Percentiles rank a stretch among this genome's conserved stretches.
phyloP scores from a whole-genome alignment of 1,140 invertebrate genomes.

The Caerostris darwini region DNA sequence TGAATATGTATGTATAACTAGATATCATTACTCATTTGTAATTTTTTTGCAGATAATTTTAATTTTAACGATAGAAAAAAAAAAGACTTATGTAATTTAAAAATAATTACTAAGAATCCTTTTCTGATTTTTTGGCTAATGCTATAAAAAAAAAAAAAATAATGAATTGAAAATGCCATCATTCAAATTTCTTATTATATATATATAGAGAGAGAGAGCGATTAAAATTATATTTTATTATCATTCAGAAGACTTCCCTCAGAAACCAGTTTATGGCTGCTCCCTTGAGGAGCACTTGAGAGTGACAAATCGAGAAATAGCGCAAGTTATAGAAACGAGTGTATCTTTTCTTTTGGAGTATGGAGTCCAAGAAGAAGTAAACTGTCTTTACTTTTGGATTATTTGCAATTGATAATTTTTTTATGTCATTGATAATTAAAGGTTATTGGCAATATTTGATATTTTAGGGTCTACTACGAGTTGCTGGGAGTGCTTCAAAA shows the following conservation, averaged over 20 bases:
- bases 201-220: too few species aligned
- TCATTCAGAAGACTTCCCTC: slow-evolving; percentile 87
- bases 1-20: too few species aligned
- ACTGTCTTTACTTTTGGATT: not conserved
- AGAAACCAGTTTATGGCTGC: slow-evolving; percentile 93
- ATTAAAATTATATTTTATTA: too few species aligned
- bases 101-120: too few species aligned
- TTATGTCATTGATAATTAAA: not conserved
- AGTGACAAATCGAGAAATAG: slow-evolving; percentile 89
- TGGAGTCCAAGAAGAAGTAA: slow-evolving; percentile 91
- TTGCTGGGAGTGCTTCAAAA: slow-evolving; percentile 94
- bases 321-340: slow-evolving; percentile 94
- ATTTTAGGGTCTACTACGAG: slow-evolving; percentile 89
- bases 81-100: too few species aligned
- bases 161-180: too few species aligned
- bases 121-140: too few species aligned
- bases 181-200: too few species aligned
- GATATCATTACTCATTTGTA: too few species aligned
- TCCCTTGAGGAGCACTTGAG: slow-evolving; percentile 92
- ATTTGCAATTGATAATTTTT: not conserved
- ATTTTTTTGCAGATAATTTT: too few species aligned
- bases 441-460: not conserved
- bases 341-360: slow-evolving; percentile 91
- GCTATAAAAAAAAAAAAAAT: too few species aligned
- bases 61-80: too few species aligned